Percentiles rank a stretch among this genome's conserved stretches.
phyloP scores from a whole-genome alignment of 2,113 vertebrate species.

The Callaeas wilsoni region DNA sequence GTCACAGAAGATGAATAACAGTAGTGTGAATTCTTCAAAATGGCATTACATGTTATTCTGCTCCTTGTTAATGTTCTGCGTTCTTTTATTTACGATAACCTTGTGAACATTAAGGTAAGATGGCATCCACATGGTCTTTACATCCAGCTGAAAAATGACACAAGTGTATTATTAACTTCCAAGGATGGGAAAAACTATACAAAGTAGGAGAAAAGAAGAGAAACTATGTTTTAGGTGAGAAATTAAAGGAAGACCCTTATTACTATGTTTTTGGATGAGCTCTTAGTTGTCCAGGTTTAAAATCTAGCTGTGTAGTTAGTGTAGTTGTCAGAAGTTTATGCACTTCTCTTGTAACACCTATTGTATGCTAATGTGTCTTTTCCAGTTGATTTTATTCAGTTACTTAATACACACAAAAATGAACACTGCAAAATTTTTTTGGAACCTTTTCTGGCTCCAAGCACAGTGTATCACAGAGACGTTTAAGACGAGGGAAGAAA shows the following conservation, averaged over 20 bases:
- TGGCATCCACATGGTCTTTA: not conserved
- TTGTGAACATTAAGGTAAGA: conserved; percentile 22
- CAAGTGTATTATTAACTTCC: not conserved
- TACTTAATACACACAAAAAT: not conserved
- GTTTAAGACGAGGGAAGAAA: not conserved
- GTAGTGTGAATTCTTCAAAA: conserved; percentile 44
- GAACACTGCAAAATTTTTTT: not conserved
- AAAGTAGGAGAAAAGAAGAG: not conserved
- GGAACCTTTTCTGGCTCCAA: not conserved
- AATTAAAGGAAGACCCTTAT: not conserved
- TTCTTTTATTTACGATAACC: conserved; percentile 42
- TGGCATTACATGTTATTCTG: not conserved
- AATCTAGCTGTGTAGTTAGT: not conserved
- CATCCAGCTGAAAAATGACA: not conserved
- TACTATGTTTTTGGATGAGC: not conserved
- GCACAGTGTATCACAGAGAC: not conserved
- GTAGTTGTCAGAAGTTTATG: not conserved
- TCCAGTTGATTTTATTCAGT: not conserved
- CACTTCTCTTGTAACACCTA: not conserved
- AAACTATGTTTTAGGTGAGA: not conserved
- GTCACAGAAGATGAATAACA: conserved; percentile 61
- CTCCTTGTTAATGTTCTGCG: conserved; percentile 34
- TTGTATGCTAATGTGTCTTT: not conserved
- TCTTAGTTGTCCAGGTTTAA: not conserved
- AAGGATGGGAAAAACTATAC: not conserved